Evolutionary conservation across 2,888 invertebrate genomes (phyloP).

Genomic region (Anodontia alba): DNA sequence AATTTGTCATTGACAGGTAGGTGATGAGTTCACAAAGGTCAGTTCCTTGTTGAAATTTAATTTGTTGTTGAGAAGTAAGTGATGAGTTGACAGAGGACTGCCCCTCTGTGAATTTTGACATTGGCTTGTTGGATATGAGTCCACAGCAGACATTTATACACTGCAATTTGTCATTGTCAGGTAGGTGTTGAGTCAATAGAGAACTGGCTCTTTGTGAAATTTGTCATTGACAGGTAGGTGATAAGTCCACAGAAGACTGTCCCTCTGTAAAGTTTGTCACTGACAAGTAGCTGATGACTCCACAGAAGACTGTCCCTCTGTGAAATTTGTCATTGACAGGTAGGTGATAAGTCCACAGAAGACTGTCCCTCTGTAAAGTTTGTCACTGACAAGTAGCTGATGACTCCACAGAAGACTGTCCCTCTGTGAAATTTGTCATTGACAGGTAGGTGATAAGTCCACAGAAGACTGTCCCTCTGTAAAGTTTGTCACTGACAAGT

Average conservation of each 20-base stretch:
- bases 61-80: too few species aligned
- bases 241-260: slow-evolving; percentile 51
- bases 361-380: slow-evolving; percentile 79
- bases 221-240: too few species aligned
- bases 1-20: too few species aligned
- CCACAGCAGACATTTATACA: too few species aligned
- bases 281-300: slow-evolving; percentile 42
- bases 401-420: slow-evolving; percentile 58
- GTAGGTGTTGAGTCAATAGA: too few species aligned
- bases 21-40: too few species aligned
- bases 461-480: slow-evolving; percentile 72
- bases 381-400: slow-evolving; percentile 65
- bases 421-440: slow-evolving; percentile 79
- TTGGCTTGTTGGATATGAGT: too few species aligned
- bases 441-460: slow-evolving; percentile 41
- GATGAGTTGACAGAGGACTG: too few species aligned
- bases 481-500: slow-evolving; percentile 74
- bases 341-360: slow-evolving; percentile 36
- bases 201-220: too few species aligned
- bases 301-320: slow-evolving; percentile 69
- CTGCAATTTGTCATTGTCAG: too few species aligned
- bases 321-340: slow-evolving; percentile 77
- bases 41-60: too few species aligned
- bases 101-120: too few species aligned
- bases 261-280: slow-evolving; percentile 80